A percentile compares a stretch with the other conserved stretches of the same genome.
Conservation (phyloP, 2,888 invertebrate species). For the Loripinus fragilis region DNA sequence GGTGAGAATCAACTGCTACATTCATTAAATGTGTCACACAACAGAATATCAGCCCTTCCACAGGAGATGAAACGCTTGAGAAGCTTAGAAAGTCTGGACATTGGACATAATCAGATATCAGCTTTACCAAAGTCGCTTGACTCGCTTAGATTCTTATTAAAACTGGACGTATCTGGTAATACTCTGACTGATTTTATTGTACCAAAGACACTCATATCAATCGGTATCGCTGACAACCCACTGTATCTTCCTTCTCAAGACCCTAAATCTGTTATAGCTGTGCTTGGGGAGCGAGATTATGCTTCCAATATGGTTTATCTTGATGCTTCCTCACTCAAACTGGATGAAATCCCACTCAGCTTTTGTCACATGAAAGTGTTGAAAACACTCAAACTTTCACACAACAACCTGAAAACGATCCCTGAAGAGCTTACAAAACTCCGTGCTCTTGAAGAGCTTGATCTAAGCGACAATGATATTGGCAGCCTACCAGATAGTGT, state of each 20-base stretch:
- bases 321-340: conserved; percentile 72
- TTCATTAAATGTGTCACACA: conserved; percentile 70
- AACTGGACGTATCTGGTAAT: conserved; percentile 76
- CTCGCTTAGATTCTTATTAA: conserved; percentile 70
- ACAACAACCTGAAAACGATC: conserved; percentile 73
- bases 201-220: conserved; percentile 71
- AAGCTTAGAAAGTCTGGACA: conserved; percentile 66
- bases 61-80: conserved; percentile 70
- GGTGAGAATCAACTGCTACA: conserved; percentile 77
- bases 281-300: conserved; percentile 73
- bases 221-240: conserved; percentile 76
- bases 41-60: conserved; percentile 70
- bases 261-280: conserved; percentile 66
- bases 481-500: conserved; percentile 62
- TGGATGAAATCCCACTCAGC: conserved; percentile 73
- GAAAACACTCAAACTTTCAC: conserved; percentile 69
- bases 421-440: conserved; percentile 75
- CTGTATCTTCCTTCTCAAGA: conserved; percentile 69
- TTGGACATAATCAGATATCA: conserved; percentile 71
- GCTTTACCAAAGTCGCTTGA: conserved; percentile 77
- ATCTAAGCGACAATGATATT: conserved; percentile 74
- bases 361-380: conserved; percentile 74
- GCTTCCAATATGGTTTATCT: conserved; percentile 71
- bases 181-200: conserved; percentile 72
- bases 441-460: conserved; percentile 71